A percentile compares a stretch with the other conserved stretches of the same genome.
Evolutionary conservation across 2,797 vertebrate genomes (phyloP).

Genomic region (Sebastes wilsoni): DNA sequence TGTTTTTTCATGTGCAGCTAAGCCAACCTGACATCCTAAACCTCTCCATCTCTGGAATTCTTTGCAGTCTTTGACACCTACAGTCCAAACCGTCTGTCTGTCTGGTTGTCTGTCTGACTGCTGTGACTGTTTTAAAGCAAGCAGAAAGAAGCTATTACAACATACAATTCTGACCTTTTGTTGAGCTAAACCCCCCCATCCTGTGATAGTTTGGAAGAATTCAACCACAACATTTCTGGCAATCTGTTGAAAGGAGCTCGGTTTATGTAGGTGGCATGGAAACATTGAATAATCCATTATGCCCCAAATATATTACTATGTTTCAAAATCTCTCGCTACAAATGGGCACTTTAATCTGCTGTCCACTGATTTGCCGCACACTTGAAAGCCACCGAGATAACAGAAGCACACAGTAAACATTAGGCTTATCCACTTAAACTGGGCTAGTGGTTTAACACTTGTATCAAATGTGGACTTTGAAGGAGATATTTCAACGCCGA

Average conservation of each 20-base stretch:
- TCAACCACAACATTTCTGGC: neutral
- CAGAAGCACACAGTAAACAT: slow-evolving; percentile 42
- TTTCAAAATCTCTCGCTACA: neutral
- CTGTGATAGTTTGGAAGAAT: neutral
- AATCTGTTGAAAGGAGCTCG: neutral
- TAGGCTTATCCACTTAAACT: slow-evolving; percentile 11
- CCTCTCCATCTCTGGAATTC: slow-evolving; percentile 39
- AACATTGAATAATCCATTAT: neutral
- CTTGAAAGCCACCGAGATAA: slow-evolving; percentile 19
- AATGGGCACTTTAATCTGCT: neutral
- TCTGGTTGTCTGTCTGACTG: neutral
- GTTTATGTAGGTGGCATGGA: neutral
- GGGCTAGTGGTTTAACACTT: neutral
- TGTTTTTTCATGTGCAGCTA: neutral
- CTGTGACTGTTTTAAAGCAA: slow-evolving; percentile 14
- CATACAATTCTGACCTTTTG: neutral
- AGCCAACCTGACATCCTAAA: slow-evolving; percentile 37
- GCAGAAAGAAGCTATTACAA: slow-evolving; percentile 2
- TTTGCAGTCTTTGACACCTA: slow-evolving; percentile 41
- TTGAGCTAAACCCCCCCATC: neutral
- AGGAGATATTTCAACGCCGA: neutral
- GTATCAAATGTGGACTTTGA: neutral
- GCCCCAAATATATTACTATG: neutral
- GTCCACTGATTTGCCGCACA: neutral
- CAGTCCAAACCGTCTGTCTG: slow-evolving; percentile 25